Conservation (phyloP, 2,888 invertebrate species). For the Villa cingulata region DNA sequence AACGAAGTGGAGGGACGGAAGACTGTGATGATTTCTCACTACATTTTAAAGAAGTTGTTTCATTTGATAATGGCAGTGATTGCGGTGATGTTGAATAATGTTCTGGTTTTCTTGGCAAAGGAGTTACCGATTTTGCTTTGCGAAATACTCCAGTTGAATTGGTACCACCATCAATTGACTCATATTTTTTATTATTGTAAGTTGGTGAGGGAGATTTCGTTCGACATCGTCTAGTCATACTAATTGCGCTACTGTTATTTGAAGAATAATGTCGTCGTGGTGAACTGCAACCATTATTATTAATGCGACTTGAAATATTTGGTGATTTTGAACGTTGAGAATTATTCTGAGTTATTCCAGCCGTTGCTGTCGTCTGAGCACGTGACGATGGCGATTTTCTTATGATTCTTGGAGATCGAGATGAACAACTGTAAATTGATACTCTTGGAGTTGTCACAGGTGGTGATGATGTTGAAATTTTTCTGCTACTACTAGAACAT, state of each 20-base stretch:
- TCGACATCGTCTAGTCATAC: slow-evolving; percentile 10
- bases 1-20: background rate
- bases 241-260: background rate
- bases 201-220: slow-evolving; percentile 15
- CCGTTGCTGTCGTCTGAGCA: no score
- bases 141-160: slow-evolving; percentile 2
- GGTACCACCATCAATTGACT: slow-evolving; percentile 7
- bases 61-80: background rate
- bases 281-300: background rate
- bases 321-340: background rate
- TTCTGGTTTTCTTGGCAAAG: slow-evolving; percentile 4
- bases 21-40: background rate
- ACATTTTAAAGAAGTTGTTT: background rate
- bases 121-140: slow-evolving; percentile 15
- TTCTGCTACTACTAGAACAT: background rate
- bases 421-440: background rate
- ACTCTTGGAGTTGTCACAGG: background rate
- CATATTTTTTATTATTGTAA: slow-evolving; percentile 6
- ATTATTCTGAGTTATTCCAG: no score
- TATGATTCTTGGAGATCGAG: background rate
- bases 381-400: slow-evolving; percentile 1
- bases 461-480: background rate
- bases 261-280: background rate
- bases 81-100: background rate
- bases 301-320: background rate